Base-by-base conservation (phyloP, 2,797 vertebrate species). In the Champsocephalus esox region DNA sequence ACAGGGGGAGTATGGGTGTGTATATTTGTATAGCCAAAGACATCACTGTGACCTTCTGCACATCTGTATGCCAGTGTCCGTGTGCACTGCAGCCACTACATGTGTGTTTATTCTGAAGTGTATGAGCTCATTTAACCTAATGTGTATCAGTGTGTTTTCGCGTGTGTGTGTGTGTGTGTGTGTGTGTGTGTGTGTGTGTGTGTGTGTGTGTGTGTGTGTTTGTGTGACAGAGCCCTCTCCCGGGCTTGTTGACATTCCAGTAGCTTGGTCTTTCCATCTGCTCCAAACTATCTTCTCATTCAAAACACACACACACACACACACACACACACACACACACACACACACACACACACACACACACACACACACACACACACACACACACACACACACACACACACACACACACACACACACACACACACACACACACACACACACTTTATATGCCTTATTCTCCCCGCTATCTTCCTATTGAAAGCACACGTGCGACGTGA, bases 401-500 rank as follows among this genome's bases (percentile, higher is more conserved):
- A 24, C 24, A 24, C 24, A 24, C 24, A 24, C 24, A 24, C 24
- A 24, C 24, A 24, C 24, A 24, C 24, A 24, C 24, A 24, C 24
- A 24, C 24, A 24, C 45, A 78, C 44, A 64, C 57, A 56, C 16
- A 58, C 75, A 24, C 61, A 54, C 73, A 67, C 61, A 54, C 73
- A 67, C 59, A 66, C 73, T 19, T 19, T 19, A 19, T 19, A 21
- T 21, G 46, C 58, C n/a, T 14, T 59, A 70, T 68, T 77, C 43
- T 62, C 86, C 66, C 68, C 43, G 56, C 49, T 55, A 59, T 45
- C 28, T 55, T 63, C 61, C 70, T 51, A 73, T 28, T 66, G 55
- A 84, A 83, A 83, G 72, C 71, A 82, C 50, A 64, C 60, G 43
- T 21, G 45, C 75, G 73, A 76, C 80, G 64, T 48, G 67, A 64